These are phyloP conservation scores for Batillaria attramentaria DNA, from an alignment of 1,140 invertebrate genomes.

Conservation along the genomic window DNA sequence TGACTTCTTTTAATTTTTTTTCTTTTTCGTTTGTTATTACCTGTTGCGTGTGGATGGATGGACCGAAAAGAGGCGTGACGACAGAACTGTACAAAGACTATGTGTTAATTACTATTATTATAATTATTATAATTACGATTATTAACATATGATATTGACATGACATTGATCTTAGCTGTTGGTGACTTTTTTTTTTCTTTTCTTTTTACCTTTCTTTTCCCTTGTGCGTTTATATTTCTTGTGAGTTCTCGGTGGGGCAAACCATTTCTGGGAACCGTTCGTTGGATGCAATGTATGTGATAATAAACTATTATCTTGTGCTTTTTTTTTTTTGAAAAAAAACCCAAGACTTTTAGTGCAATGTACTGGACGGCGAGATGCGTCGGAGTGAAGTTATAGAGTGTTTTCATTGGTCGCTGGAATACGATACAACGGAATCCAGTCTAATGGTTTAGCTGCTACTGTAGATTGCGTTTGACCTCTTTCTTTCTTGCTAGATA, in stretches of 20 bases:
- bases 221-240: constrained; percentile 30
- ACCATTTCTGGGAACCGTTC: constrained; percentile 25
- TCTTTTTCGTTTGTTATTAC: constrained; percentile 4
- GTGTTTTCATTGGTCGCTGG: neutral
- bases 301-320: constrained; percentile 5
- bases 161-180: constrained; percentile 22
- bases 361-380: neutral
- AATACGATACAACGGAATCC: constrained; percentile 17
- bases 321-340: constrained; percentile 9
- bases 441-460: constrained; percentile 6
- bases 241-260: constrained; percentile 10
- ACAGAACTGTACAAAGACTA: neutral
- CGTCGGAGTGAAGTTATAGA: neutral
- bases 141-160: no score
- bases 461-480: constrained; percentile 18
- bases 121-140: neutral
- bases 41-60: constrained; percentile 19
- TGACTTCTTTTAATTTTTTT: neutral
- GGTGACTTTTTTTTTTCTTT: neutral
- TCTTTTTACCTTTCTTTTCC: neutral
- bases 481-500: constrained; percentile 18
- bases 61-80: constrained; percentile 12
- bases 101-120: constrained; percentile 12
- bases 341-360: constrained; percentile 29
- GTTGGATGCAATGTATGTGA: constrained; percentile 31